These are phyloP conservation scores for Rallus crepitans DNA, from an alignment of 2,797 vertebrate species.

Conservation along the genomic window DNA sequence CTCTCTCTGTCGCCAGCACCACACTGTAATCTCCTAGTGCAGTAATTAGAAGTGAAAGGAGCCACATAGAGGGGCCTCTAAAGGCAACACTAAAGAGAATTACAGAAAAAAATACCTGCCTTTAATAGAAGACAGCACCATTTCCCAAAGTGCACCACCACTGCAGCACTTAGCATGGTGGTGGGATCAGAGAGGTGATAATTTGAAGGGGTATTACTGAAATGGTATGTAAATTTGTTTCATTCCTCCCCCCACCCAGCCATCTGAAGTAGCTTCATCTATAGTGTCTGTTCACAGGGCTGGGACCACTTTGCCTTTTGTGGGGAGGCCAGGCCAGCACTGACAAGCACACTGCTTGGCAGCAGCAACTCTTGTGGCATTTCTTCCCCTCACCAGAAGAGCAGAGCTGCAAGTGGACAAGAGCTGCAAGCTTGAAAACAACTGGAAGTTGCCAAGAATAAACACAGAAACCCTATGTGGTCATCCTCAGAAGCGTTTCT, in stretches of 20 bases:
- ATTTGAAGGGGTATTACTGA: constrained; percentile 26
- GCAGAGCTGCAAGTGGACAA: neutral
- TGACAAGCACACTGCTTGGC: neutral
- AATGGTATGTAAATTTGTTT: constrained; percentile 31
- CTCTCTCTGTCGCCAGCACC: constrained; percentile 54
- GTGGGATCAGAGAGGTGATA: constrained; percentile 14
- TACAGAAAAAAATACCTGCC: constrained; percentile 57
- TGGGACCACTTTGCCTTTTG: neutral
- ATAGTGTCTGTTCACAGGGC: neutral
- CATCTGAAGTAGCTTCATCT: neutral
- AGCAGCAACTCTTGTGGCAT: neutral
- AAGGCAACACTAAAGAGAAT: constrained; percentile 67
- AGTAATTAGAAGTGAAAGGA: constrained; percentile 76
- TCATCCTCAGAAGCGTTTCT: neutral
- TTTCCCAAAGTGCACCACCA: constrained; percentile 48
- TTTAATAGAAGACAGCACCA: constrained; percentile 53
- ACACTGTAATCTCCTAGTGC: constrained; percentile 73
- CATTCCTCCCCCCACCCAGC: neutral
- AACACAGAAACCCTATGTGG: neutral
- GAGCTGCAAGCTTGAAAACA: neutral
- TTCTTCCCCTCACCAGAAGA: neutral
- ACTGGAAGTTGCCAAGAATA: neutral
- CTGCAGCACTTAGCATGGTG: neutral
- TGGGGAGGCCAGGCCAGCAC: neutral
- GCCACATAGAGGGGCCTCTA: constrained; percentile 59